Evolutionary conservation across 2,113 vertebrate genomes (phyloP).

Genomic region (Perognathus longimembris): DNA sequence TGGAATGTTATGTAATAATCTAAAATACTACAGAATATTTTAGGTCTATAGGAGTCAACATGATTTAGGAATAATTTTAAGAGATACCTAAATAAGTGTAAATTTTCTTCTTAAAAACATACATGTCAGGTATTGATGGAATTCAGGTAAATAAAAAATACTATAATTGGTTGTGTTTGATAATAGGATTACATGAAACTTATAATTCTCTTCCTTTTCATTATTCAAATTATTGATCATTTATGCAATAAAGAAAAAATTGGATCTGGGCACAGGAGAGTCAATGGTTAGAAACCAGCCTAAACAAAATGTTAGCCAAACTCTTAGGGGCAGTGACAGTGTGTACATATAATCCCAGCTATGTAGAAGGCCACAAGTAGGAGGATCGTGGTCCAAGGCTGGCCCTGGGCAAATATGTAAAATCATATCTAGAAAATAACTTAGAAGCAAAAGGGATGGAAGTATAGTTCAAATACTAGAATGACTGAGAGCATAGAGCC

Average conservation of each 20-base stretch:
- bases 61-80: not conserved
- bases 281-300: no score
- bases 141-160: slow-evolving; percentile 4
- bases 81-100: not conserved
- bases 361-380: no score
- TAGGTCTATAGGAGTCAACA: not conserved
- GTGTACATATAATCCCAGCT: no score
- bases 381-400: no score
- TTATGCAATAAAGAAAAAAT: not conserved
- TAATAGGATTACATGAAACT: not conserved
- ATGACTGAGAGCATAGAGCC: no score
- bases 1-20: not conserved
- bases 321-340: no score
- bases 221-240: not conserved
- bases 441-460: no score
- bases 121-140: not conserved
- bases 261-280: no score
- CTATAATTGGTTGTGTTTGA: slow-evolving; percentile 3
- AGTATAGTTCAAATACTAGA: no score
- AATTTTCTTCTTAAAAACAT: slow-evolving; percentile 12
- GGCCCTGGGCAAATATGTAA: no score
- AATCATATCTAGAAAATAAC: no score
- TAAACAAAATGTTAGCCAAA: no score
- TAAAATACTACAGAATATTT: not conserved
- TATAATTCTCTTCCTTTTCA: slow-evolving; percentile 5